Percentiles rank a stretch among this genome's conserved stretches.
phyloP scores from a whole-genome alignment of 2,113 vertebrate genomes.

The Forbesichthys agassizii region DNA sequence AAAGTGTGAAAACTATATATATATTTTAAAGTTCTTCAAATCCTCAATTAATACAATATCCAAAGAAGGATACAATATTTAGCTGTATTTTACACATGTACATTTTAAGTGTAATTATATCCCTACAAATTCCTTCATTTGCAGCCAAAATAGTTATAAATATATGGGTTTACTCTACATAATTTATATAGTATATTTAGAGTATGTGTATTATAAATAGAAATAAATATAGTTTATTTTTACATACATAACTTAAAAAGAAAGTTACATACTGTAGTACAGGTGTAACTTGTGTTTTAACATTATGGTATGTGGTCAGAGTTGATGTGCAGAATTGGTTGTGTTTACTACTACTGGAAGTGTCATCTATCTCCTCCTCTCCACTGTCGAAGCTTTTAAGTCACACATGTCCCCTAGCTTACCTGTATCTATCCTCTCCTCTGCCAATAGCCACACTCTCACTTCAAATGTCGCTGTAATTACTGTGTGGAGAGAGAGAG shows the following conservation, averaged over 20 bases:
- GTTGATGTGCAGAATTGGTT: not conserved
- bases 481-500: slow-evolving; percentile 16
- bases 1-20: slow-evolving; percentile 32
- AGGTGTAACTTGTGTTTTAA: too few relatives aligned
- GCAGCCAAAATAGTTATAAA: too few relatives aligned
- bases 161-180: too few relatives aligned
- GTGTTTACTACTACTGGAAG: not conserved
- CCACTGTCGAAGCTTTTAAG: not conserved
- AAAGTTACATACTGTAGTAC: too few relatives aligned
- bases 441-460: slow-evolving; percentile 20
- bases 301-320: too few relatives aligned
- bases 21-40: slow-evolving; percentile 40
- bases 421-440: slow-evolving; percentile 19
- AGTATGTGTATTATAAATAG: too few relatives aligned
- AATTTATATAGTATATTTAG: too few relatives aligned
- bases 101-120: too few relatives aligned
- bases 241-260: too few relatives aligned
- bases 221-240: too few relatives aligned
- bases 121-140: too few relatives aligned
- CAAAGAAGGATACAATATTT: slow-evolving; percentile 8
- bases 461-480: slow-evolving; percentile 46
- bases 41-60: slow-evolving; percentile 45
- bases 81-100: slow-evolving; percentile 14
- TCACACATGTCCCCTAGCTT: not conserved
- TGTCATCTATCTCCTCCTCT: not conserved